Conservation (phyloP, 2,797 vertebrate species). For the Loris lydekkerianus region DNA sequence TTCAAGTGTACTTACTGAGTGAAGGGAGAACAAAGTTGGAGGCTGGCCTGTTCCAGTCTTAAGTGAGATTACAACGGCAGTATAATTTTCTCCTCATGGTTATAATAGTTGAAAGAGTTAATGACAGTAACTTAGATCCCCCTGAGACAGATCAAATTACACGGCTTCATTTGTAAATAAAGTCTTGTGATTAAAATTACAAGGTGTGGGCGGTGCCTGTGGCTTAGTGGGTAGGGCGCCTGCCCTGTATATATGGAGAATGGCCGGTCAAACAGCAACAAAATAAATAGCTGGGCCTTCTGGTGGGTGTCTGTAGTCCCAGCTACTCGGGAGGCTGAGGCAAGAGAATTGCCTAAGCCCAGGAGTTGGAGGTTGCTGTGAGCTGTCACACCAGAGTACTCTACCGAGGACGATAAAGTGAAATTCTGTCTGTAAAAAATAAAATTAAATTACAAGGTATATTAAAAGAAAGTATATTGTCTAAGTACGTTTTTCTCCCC, state of each 20-base stretch:
- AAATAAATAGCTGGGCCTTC: no score
- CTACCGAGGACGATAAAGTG: no score
- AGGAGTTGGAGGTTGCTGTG: no score
- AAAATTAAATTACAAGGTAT: neutral
- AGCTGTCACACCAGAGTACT: no score
- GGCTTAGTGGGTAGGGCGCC: no score
- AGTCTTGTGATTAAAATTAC: constrained; percentile 4
- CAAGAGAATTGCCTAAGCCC: no score
- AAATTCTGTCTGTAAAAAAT: no score
- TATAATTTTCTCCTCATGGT: neutral
- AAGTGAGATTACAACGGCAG: neutral
- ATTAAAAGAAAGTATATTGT: neutral
- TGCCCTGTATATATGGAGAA: no score
- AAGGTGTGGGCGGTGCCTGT: neutral
- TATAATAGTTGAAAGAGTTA: neutral
- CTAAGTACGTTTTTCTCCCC: neutral
- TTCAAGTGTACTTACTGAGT: neutral
- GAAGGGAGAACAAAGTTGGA: neutral
- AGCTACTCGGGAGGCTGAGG: no score
- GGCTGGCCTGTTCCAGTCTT: neutral
- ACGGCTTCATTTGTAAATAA: constrained; percentile 49
- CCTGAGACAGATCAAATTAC: constrained; percentile 43
- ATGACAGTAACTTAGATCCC: constrained; percentile 29
- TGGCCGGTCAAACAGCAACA: no score
- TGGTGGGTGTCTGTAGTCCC: no score